Base-by-base conservation (phyloP, 1,140 invertebrate genomes). In the Wiebesia pumilae region DNA sequence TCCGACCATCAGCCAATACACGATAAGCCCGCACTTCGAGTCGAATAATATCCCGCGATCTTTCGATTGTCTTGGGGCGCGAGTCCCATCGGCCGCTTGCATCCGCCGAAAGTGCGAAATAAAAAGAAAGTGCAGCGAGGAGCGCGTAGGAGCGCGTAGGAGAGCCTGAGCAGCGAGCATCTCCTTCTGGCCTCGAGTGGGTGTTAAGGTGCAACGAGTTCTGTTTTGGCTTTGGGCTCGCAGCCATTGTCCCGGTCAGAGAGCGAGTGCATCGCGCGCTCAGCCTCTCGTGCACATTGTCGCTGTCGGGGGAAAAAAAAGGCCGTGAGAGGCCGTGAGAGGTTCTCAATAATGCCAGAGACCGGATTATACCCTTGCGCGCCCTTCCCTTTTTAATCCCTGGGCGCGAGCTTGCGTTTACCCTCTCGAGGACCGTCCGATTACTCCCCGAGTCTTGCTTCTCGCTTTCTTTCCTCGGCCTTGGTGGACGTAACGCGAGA, bases 371-470 rank as follows among this genome's bases (percentile, higher is more conserved):
- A 86, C 40, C 80, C 85, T 83, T 83, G 54, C 80, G 30, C 81
- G 69, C n/a, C n/a, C 58, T 82, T n/a, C 85, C 73, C 40, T 54
- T 21, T 83, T 79, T 83, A 86, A 83, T 86, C 81, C 85, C 85
- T 69, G n/a, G 21, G 43, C 67, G 43, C 43, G 43, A 33, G 43
- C 81, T 27, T 43, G 84, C 79, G 67, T 81, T 86, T 82, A 86
- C 84, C 84, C 84, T 75, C 84, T 86, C 79, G 79, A 86, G 16
- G n/a, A 16, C 0, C 54, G n/a, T 33, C 16, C 71, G 38, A 75
- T 75, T 43, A 75, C 71, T 43, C 3, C 38, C 38, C 10, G 24
- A 10, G 16, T 75, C 38, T 38, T 30, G 7, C 65, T 1, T 73
- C 71, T 40, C 38, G 3, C 14, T 40, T 27, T 40, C 38, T 40